Percentiles rank a stretch among this genome's conserved stretches.
Conservation (phyloP, 2,113 vertebrate species). For the Proteles cristata region DNA sequence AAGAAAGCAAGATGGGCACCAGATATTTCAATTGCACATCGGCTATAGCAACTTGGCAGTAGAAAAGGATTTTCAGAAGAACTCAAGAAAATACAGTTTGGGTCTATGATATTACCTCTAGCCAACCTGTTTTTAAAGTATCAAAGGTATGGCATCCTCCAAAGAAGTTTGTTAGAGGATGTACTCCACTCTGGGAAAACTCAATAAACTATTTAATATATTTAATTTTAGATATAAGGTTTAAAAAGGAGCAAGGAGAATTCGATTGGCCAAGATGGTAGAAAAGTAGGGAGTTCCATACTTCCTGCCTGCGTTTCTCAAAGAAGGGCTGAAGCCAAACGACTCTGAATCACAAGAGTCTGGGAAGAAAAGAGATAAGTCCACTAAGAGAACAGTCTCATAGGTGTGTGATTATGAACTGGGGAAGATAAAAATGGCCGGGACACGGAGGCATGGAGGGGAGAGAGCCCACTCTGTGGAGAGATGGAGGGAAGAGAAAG, state of each 20-base stretch:
- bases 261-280: neutral
- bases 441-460: too few species aligned
- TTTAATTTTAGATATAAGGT: conserved; percentile 9
- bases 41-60: neutral
- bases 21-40: neutral
- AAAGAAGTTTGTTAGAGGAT: neutral
- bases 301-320: too few species aligned
- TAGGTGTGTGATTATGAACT: too few species aligned
- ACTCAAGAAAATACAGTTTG: neutral
- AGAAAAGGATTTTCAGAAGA: neutral
- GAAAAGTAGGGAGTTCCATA: neutral
- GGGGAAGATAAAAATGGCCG: too few species aligned
- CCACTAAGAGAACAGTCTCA: too few species aligned
- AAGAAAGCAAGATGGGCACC: neutral
- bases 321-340: too few species aligned
- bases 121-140: neutral
- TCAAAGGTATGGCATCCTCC: neutral
- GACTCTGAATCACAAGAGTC: too few species aligned
- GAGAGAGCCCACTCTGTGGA: too few species aligned
- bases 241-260: neutral
- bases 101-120: neutral
- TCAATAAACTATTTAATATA: neutral
- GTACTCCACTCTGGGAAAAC: neutral
- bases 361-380: too few species aligned
- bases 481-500: too few species aligned